Base-by-base conservation (phyloP, 2,888 invertebrate species). In the Hyppa rectilinea region DNA sequence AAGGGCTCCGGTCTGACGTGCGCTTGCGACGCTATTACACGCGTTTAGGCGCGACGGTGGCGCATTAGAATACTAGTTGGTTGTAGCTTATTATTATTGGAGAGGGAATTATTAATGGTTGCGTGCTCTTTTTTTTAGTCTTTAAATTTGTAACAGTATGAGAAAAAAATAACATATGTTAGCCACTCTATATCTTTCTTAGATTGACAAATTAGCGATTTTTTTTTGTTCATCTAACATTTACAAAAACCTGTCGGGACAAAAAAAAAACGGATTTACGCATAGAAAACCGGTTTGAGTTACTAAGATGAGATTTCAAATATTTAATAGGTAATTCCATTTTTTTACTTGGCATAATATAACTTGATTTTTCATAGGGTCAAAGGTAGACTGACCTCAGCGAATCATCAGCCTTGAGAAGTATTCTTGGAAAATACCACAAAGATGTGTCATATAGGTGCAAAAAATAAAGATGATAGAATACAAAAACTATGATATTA, bases 1-100 rank as follows among this genome's bases (percentile, higher is more conserved):
- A 87, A 87, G 83, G 75, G 83, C 71, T 47, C 66, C n/a, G 36
- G 31, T 38, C 70, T 83, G 88, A 82, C 88, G 64, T 69, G 75
- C 68, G 77, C 69, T 62, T 70, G 74, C 68, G 56, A 58, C 65
- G 55, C 63, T 70, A 74, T 80, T 83, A 85, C 80, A 80, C 70
- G 69, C 81, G 59, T 75, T 67, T 82, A 82, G 47, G 40, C 75
- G 56, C 76, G 66, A 67, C 74, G 62, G 69, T 65, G 55, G 58
- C 55, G 43, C 55, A 68, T 72, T 83, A 60, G 31, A 72, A 69
- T 70, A 69, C 45, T 58, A 62, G 64, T 59, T 70, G 38, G 23
- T 50, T 55, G 17, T 43, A 53, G 31, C 56, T 71, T 66, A 64
- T 60, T 59, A 76, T 47, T 53, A 61, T 7, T 43, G 2, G 2